These are phyloP conservation scores for Coregonus ussuriensis DNA, from an alignment of 2,797 vertebrate species.

Conservation along the genomic window DNA sequence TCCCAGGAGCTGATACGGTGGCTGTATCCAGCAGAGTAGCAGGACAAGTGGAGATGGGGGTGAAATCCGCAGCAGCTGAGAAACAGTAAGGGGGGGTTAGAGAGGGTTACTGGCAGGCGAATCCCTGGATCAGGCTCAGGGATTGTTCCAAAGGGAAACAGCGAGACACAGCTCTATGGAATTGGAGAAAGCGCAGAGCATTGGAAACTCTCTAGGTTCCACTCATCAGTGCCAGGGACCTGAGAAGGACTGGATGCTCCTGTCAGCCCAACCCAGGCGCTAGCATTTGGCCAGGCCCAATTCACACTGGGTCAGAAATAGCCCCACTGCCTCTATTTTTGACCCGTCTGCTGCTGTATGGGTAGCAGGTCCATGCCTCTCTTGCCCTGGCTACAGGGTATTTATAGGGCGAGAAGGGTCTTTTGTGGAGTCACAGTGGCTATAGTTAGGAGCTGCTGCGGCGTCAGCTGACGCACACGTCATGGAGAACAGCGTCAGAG, in stretches of 20 bases:
- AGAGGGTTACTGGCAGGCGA: background rate
- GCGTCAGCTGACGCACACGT: slow-evolving; percentile 40
- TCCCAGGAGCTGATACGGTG: background rate
- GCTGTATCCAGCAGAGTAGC: background rate
- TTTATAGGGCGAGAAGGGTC: slow-evolving; percentile 46
- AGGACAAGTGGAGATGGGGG: slow-evolving; percentile 8
- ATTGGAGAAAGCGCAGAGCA: slow-evolving; percentile 2
- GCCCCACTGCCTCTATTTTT: slow-evolving; percentile 49
- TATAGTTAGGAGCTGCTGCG: slow-evolving; percentile 45
- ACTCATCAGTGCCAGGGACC: slow-evolving; percentile 39
- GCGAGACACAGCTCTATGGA: slow-evolving; percentile 29
- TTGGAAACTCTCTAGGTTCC: slow-evolving; percentile 54
- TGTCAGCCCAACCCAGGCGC: background rate
- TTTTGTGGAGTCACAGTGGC: slow-evolving; percentile 55
- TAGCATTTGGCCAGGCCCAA: background rate
- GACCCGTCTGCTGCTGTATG: slow-evolving; percentile 31
- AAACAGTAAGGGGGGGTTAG: background rate
- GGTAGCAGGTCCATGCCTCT: slow-evolving; percentile 29
- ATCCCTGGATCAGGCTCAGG: background rate
- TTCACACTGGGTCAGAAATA: slow-evolving; percentile 43
- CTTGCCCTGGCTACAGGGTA: slow-evolving; percentile 45
- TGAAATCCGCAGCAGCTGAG: slow-evolving; percentile 30
- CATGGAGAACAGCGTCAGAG: slow-evolving; percentile 26
- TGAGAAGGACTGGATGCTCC: slow-evolving; percentile 21
- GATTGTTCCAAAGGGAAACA: slow-evolving; percentile 23